Base-by-base conservation (phyloP, 1,140 invertebrate genomes). In the Drosophila eugracilis region DNA sequence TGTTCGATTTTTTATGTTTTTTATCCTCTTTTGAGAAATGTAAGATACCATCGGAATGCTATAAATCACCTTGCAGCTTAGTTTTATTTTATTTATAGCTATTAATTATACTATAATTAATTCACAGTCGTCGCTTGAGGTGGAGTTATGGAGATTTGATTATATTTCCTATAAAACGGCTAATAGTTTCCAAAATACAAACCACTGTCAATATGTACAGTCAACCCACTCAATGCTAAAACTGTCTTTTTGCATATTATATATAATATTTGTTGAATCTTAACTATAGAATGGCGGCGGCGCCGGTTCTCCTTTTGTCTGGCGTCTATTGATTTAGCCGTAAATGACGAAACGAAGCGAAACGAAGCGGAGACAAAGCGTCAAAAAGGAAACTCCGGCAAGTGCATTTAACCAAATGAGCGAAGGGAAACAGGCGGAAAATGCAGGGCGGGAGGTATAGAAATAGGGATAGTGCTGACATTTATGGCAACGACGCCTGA, bases 371-470 rank as follows among this genome's bases (percentile, higher is more conserved):
- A 44, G 59, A 63, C 36, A 63, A 62, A 60, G 36, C 36, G 12
- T 53, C 47, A 36, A 42, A 60, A 36, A 32, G 58, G 37, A 53
- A 53, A 52, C 45, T 52, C 37, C 49, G 47, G 52, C 41, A 70
- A 84, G 81, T 80, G 76, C 76, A 80, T 81, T 81, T 81, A 83
- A 65, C 70, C 79, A 59, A 78, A 71, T 49, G 32, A 47, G 60
- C 57, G 34, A n/a, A n/a, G n/a, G 44, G 45, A 21, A 37, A 42
- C 70, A 52, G 19, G 52, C 55, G 59, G 54, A 37, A 44, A 75
- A 52, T 21, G 52, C n/a, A n/a, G n/a, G n/a, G n/a, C n/a, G 57
- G 59, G 45, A 24, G 54, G 41, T 22, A 42, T 24, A 15, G 45
- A 30, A 24, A 26, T 21, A 30, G 52, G 54, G 73, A 70, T 77